phyloP scores from a whole-genome alignment of 35 echinoderm and acorn worm species.

The Apostichopus parvimensis region DNA sequence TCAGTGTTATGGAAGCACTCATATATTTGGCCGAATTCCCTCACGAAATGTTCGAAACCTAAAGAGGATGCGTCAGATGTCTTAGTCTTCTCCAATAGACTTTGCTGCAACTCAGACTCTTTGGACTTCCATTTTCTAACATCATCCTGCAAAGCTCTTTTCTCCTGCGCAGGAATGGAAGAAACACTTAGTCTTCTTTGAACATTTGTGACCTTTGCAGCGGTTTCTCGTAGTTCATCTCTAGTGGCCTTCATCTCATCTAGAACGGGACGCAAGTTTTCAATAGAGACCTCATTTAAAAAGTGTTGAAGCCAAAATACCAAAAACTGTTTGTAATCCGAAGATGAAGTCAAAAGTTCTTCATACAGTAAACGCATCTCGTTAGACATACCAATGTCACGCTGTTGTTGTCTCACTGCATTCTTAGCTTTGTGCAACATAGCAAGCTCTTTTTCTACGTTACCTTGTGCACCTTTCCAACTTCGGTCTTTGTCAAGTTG shows the following conservation, averaged over 20 bases:
- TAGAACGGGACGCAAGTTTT: neutral
- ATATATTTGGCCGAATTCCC: constrained; percentile 54
- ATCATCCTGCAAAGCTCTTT: neutral
- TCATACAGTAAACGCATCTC: neutral
- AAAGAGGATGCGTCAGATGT: neutral
- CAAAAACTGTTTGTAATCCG: neutral
- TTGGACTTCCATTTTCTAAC: neutral
- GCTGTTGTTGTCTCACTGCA: neutral
- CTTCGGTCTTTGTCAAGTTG: constrained; percentile 50
- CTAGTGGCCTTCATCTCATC: neutral
- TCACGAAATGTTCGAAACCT: neutral
- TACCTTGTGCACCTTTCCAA: constrained; percentile 41
- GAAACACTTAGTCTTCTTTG: neutral
- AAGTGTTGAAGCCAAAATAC: constrained; percentile 26
- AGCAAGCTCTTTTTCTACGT: neutral
- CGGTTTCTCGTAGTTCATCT: neutral
- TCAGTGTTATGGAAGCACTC: constrained; percentile 15
- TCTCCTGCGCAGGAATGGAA: neutral
- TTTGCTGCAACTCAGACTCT: neutral
- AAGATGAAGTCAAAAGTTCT: neutral
- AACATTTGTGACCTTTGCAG: neutral
- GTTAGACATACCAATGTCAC: constrained; percentile 1
- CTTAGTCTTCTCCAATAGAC: neutral
- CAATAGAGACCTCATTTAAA: constrained; percentile 7
- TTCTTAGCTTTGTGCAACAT: neutral